phyloP scores from a whole-genome alignment of 2,888 invertebrate species.

The Pterostichus niger region DNA sequence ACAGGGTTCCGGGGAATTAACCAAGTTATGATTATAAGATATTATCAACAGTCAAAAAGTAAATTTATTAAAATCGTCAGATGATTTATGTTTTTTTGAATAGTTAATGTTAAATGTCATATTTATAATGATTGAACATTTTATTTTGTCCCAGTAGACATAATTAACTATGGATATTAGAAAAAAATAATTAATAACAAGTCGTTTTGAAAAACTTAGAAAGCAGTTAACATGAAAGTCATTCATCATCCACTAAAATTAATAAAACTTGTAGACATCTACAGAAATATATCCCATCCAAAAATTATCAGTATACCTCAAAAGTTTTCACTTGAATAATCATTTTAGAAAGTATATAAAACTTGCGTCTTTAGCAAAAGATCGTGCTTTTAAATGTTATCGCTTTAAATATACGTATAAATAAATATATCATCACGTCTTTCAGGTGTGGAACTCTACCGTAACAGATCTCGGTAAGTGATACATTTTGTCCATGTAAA shows the following conservation, averaged over 20 bases:
- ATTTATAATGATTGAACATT: too few species aligned
- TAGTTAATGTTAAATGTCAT: too few species aligned
- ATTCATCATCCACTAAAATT: slow-evolving; percentile 19
- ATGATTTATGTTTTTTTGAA: too few species aligned
- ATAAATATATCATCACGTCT: too few species aligned
- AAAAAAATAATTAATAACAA: not conserved
- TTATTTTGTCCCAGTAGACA: not conserved
- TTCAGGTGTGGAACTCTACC: too few species aligned
- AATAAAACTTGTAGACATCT: slow-evolving; percentile 17
- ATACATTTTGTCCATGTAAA: too few species aligned
- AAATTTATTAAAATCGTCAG: too few species aligned
- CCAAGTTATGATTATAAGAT: not conserved
- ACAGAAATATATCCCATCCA: slow-evolving; percentile 11
- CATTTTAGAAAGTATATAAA: too few species aligned
- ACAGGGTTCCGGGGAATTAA: not conserved
- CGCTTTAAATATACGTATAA: not conserved
- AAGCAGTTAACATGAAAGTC: slow-evolving; percentile 3
- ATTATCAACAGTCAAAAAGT: too few species aligned
- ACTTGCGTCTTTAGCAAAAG: not conserved
- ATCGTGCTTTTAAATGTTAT: not conserved
- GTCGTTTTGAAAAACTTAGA: slow-evolving; percentile 3
- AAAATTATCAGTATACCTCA: not conserved
- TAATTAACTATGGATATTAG: not conserved
- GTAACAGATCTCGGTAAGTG: too few species aligned
- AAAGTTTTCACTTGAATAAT: not conserved